Evolutionary conservation across 2,797 vertebrate genomes (phyloP).

Genomic region (Etheostoma nigrum): DNA sequence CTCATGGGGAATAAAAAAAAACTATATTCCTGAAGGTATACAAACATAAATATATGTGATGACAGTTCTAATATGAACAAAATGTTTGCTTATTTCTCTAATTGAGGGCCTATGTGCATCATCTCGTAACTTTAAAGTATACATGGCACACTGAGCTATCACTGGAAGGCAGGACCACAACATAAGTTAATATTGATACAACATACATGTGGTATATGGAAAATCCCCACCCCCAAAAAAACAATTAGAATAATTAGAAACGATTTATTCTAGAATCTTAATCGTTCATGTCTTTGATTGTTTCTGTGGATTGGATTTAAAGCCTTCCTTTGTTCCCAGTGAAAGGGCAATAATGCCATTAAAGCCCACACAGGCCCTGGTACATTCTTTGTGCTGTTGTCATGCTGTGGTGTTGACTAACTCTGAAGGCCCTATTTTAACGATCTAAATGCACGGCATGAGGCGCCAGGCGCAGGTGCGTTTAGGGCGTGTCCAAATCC

Average conservation of each 20-base stretch:
- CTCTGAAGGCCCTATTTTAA: too few species aligned
- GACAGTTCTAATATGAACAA: neutral
- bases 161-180: too few species aligned
- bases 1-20: neutral
- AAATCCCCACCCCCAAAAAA: neutral
- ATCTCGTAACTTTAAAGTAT: neutral
- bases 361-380: slow-evolving; percentile 22
- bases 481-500: too few species aligned
- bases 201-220: neutral
- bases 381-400: slow-evolving; percentile 23
- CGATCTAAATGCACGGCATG: too few species aligned
- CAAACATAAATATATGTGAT: neutral
- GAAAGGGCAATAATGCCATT: neutral
- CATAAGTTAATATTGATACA: neutral
- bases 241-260: neutral
- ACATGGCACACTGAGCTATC: neutral
- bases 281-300: neutral
- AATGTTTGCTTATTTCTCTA: slow-evolving; percentile 2
- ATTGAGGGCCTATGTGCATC: neutral
- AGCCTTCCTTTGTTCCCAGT: neutral
- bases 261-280: neutral
- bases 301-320: neutral
- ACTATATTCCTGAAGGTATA: neutral
- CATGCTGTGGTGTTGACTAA: too few species aligned
- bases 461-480: too few species aligned